Conservation (phyloP, 1,140 invertebrate species). For the Vanessa tameamea region DNA sequence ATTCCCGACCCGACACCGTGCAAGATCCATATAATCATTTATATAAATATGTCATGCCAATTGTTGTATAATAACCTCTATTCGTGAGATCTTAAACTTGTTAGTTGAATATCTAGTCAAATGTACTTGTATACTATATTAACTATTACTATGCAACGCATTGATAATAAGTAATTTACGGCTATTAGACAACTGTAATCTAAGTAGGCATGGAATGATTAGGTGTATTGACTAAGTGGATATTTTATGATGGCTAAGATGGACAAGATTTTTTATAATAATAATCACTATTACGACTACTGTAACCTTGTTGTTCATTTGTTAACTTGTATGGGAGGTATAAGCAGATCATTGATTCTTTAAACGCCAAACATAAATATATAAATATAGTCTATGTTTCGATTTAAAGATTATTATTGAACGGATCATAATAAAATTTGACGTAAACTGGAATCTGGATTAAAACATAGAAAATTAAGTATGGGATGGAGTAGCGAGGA, state of each 20-base stretch:
- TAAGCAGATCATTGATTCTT: too few relatives aligned
- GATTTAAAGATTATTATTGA: too few relatives aligned
- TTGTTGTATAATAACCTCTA: slow-evolving; percentile 18
- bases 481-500: too few relatives aligned
- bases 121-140: background rate
- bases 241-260: background rate
- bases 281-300: too few relatives aligned
- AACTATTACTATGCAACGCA: slow-evolving; percentile 1
- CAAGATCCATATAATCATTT: slow-evolving; percentile 14
- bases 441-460: too few relatives aligned
- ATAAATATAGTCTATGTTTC: too few relatives aligned
- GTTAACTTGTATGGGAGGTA: too few relatives aligned
- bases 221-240: background rate
- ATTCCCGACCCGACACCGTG: slow-evolving; percentile 51
- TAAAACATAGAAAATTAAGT: too few relatives aligned
- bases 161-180: slow-evolving; percentile 8
- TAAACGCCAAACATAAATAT: too few relatives aligned
- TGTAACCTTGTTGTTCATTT: too few relatives aligned
- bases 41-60: slow-evolving; percentile 18
- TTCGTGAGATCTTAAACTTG: background rate
- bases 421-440: too few relatives aligned
- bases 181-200: slow-evolving; percentile 13
- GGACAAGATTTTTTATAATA: too few relatives aligned
- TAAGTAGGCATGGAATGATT: slow-evolving; percentile 3
- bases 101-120: background rate